Conservation (phyloP, 2,113 vertebrate species). For the Vombatus ursinus region DNA sequence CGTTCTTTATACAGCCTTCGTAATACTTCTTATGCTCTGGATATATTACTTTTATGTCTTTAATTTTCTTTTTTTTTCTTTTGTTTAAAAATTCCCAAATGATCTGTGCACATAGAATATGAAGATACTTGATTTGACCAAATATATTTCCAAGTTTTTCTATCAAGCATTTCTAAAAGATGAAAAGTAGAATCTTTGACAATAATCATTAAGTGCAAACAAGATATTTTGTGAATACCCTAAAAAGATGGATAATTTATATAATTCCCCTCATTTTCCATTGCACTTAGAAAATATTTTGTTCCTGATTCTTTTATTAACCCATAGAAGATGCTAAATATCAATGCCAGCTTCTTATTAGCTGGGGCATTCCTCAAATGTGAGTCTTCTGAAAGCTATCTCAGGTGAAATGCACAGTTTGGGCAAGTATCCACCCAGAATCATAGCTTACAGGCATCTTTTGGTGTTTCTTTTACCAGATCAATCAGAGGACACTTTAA, state of each 20-base stretch:
- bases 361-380: constrained; percentile 24
- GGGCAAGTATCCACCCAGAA: neutral
- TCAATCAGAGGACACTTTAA: neutral
- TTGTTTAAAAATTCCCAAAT: constrained; percentile 44
- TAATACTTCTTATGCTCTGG: neutral
- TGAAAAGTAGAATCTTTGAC: neutral
- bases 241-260: constrained; percentile 21
- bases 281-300: neutral
- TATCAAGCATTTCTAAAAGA: constrained; percentile 40
- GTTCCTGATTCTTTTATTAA: neutral
- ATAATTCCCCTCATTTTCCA: neutral
- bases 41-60: constrained; percentile 38
- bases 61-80: constrained; percentile 46
- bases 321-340: neutral
- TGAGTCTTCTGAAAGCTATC: neutral
- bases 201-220: constrained; percentile 20
- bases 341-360: constrained; percentile 12
- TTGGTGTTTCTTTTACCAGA: neutral
- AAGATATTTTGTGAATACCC: constrained; percentile 8
- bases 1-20: constrained; percentile 2
- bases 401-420: neutral
- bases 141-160: constrained; percentile 42
- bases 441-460: neutral
- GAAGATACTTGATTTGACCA: neutral
- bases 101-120: constrained; percentile 5